These are phyloP conservation scores for Podarcis cretensis DNA, from an alignment of 2,113 vertebrate species.

Conservation along the genomic window DNA sequence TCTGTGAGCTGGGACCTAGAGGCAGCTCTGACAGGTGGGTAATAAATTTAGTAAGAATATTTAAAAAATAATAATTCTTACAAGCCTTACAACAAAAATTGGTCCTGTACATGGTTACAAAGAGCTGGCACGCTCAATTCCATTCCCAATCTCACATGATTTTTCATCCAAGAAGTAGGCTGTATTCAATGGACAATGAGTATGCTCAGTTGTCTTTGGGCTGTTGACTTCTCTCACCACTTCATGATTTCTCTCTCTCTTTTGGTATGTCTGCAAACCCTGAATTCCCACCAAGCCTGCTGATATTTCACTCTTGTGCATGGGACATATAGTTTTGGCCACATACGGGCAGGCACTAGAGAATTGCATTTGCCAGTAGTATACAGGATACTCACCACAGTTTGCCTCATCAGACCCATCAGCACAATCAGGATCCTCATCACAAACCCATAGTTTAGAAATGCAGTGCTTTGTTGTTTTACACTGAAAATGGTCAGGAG, in stretches of 20 bases:
- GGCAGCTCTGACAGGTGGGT: too few relatives aligned
- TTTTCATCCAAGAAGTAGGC: neutral
- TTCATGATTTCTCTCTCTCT: neutral
- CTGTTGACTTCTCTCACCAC: neutral
- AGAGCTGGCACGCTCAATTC: too few relatives aligned
- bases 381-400: conserved; percentile 86
- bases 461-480: conserved; percentile 98
- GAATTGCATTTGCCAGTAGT: neutral
- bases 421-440: conserved; percentile 96
- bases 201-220: neutral
- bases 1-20: too few relatives aligned
- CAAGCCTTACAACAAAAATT: too few relatives aligned
- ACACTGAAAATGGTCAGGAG: conserved; percentile 97
- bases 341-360: neutral
- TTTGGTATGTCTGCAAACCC: neutral
- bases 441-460: conserved; percentile 98
- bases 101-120: too few relatives aligned
- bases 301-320: too few relatives aligned
- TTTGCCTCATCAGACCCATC: conserved; percentile 97
- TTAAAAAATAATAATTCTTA: too few relatives aligned
- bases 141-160: too few relatives aligned
- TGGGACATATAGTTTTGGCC: neutral
- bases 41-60: too few relatives aligned
- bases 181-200: neutral
- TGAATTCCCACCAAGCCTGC: neutral